Evolutionary conservation across 2,888 invertebrate genomes (phyloP), one percentile per base, ranked within the genome.

Genomic region (Tetragonula carbonaria): DNA sequence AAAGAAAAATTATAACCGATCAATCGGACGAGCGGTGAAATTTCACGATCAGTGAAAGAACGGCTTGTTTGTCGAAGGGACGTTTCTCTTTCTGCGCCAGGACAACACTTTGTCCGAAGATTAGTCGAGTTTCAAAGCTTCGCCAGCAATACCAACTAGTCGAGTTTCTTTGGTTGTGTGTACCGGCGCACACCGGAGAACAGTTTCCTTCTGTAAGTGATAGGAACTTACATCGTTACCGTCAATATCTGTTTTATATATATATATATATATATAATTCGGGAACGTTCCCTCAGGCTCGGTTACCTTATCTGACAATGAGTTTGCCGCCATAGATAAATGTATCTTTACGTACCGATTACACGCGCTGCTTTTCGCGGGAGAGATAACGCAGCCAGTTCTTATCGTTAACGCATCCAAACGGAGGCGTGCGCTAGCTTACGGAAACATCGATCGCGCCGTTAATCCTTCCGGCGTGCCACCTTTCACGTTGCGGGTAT

Each of bases 61-160:
- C 45, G 45, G 50, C 8, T 50, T 50, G 23, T 28, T 66, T 72
- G 71, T 55, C 67, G 59, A n/a, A 55, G 66, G 75, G 72, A 82
- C 67, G 72, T 84, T 84, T 81, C 70, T 2, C 76, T 59, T 76
- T 74, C 51, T 63, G 75, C 45, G 65, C 66, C 21, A 65, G 78
- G 83, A 76, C 87, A 82, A 77, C 78, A 84, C 80, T 86, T 83
- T 81, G 84, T 72, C 80, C 50, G 68, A 63, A 86, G 88, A 90
- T 89, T 90, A 90, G 85, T 81, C 78, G 85, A 90, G 88, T 90
- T 89, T 82, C 85, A 77, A 83, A 85, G 90, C 84, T 82, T 62
- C 80, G n/a, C 74, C 65, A 53, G 86, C 76, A 85, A 79, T 85
- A 74, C 66, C 75, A 74, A 78, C 86, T 85, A 85, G 45, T 86